phyloP scores from a whole-genome alignment of 2,888 invertebrate genomes.

The Octodonta nipae region DNA sequence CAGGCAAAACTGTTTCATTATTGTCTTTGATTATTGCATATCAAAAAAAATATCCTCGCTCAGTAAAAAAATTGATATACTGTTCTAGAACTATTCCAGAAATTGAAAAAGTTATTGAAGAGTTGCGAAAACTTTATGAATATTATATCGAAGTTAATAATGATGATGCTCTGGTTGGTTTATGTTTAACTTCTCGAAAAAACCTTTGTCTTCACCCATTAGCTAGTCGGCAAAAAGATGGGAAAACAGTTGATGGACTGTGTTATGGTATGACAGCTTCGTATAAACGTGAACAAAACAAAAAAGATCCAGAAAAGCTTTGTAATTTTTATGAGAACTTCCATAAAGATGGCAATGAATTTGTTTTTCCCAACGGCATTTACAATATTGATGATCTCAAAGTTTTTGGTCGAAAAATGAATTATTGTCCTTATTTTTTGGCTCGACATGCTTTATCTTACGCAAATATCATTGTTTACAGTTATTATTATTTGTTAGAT shows the following conservation, averaged over 20 bases:
- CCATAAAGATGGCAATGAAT: conserved; percentile 75
- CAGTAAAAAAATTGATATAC: too few relatives aligned
- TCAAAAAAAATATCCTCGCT: too few relatives aligned
- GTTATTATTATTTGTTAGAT: conserved; percentile 95
- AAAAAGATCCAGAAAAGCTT: conserved; percentile 60
- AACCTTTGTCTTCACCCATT: too few relatives aligned
- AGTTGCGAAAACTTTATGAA: too few relatives aligned
- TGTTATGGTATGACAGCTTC: conserved; percentile 91
- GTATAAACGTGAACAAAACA: conserved; percentile 72
- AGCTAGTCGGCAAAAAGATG: too few relatives aligned
- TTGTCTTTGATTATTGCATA: too few relatives aligned
- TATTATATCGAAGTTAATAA: too few relatives aligned
- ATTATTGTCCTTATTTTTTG: conserved; percentile 96
- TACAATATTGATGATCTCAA: conserved; percentile 93
- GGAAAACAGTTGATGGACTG: conserved; percentile 85
- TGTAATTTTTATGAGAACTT: conserved; percentile 89
- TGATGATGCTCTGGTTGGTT: too few relatives aligned
- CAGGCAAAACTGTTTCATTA: too few relatives aligned
- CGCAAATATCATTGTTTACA: conserved; percentile 93
- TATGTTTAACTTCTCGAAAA: too few relatives aligned
- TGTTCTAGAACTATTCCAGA: too few relatives aligned
- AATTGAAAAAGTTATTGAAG: too few relatives aligned
- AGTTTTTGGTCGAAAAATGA: conserved; percentile 72
- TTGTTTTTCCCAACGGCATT: conserved; percentile 75
- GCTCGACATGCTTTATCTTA: conserved; percentile 82